phyloP scores from a whole-genome alignment of 2,888 invertebrate species.

The Sinhomidia bicolor region DNA sequence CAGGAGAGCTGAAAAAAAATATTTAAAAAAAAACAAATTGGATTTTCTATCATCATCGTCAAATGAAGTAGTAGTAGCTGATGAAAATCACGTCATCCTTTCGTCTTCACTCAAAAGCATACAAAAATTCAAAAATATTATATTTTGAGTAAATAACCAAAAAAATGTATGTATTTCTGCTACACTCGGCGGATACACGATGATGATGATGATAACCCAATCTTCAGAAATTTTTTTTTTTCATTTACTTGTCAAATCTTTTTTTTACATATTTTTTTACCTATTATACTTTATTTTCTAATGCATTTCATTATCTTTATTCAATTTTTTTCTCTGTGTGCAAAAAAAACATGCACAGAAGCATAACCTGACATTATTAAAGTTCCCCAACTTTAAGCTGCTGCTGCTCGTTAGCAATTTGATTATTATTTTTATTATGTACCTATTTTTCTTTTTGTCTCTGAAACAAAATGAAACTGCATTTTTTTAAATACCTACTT shows the following conservation, averaged over 20 bases:
- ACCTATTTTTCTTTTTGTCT: too few species aligned
- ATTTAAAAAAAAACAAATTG: too few species aligned
- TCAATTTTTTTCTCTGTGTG: too few species aligned
- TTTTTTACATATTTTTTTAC: too few species aligned
- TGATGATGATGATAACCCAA: too few species aligned
- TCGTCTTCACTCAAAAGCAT: not conserved
- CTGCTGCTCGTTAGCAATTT: not conserved
- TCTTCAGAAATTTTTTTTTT: too few species aligned
- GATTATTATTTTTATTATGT: too few species aligned
- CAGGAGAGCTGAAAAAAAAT: not conserved
- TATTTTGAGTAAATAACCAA: too few species aligned
- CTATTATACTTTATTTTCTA: not conserved
- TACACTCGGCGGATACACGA: too few species aligned
- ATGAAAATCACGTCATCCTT: not conserved
- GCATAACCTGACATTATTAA: too few species aligned
- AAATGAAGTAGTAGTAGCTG: not conserved
- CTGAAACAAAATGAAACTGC: not conserved
- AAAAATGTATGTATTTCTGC: too few species aligned
- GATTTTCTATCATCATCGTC: slow-evolving; percentile 3
- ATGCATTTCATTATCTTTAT: not conserved
- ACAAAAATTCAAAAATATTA: not conserved
- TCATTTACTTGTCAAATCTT: too few species aligned
- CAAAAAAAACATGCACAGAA: not conserved
- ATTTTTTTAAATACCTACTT: not conserved
- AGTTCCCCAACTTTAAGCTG: not conserved